Conservation (phyloP, 2,888 invertebrate genomes). For the Rutpela maculata region DNA sequence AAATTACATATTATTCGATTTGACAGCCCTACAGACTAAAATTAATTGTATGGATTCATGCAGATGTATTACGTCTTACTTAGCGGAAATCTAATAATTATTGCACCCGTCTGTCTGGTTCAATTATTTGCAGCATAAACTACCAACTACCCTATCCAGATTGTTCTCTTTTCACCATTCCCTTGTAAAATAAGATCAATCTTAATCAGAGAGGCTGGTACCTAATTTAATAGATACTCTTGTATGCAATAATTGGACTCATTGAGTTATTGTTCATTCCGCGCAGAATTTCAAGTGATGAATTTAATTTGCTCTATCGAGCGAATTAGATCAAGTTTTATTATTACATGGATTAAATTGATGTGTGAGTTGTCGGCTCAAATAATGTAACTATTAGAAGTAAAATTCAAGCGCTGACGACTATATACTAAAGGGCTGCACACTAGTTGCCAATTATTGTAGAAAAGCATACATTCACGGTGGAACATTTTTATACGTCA, state of each 20-base stretch:
- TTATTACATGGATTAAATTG: too few relatives aligned
- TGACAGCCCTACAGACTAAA: conserved; percentile 47
- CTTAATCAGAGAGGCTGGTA: not conserved
- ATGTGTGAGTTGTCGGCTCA: too few relatives aligned
- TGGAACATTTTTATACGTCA: too few relatives aligned
- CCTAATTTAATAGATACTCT: not conserved
- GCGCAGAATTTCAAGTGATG: not conserved
- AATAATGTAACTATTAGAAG: too few relatives aligned
- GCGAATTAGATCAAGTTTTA: not conserved
- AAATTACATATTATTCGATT: conserved; percentile 55
- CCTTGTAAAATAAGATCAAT: not conserved
- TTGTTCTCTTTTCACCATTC: not conserved
- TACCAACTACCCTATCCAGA: not conserved
- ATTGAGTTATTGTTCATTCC: not conserved
- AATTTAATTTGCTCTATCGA: too few relatives aligned
- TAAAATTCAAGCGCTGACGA: too few relatives aligned
- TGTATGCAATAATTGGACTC: not conserved
- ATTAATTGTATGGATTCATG: conserved; percentile 43
- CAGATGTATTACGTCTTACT: conserved; percentile 45
- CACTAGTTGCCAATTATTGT: too few relatives aligned
- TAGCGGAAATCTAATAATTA: conserved; percentile 38
- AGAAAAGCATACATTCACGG: too few relatives aligned
- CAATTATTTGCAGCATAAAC: conserved; percentile 35
- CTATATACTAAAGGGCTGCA: too few relatives aligned
- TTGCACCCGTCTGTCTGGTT: conserved; percentile 37